Conservation (phyloP, 2,888 invertebrate species). For the Yponomeuta cagnagella region DNA sequence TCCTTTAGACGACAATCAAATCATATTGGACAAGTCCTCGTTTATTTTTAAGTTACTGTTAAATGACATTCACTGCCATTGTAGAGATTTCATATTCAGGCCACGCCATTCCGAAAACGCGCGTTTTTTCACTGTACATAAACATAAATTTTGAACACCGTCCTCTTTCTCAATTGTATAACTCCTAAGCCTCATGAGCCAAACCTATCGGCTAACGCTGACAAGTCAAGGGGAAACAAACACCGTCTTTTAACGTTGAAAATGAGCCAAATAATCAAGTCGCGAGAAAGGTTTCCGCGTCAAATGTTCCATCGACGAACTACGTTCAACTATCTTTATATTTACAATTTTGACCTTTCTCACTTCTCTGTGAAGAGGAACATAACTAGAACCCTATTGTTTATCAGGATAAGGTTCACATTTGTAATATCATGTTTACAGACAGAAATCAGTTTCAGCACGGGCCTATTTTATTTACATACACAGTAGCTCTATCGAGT, state of each 20-base stretch:
- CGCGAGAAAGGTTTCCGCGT: neutral
- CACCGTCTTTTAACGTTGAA: neutral
- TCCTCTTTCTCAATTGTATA: neutral
- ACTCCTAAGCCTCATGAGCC: neutral
- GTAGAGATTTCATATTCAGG: neutral
- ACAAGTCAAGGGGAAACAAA: neutral
- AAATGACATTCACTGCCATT: constrained; percentile 1
- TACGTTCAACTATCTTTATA: neutral
- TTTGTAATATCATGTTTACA: neutral
- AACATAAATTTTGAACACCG: neutral
- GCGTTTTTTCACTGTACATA: neutral
- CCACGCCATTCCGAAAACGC: neutral
- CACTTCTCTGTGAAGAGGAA: neutral
- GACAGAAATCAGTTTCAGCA: neutral
- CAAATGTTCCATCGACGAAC: neutral
- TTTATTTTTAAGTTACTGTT: neutral
- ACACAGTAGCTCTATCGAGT: neutral
- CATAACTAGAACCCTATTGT: neutral
- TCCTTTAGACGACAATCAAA: neutral
- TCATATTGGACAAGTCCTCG: neutral
- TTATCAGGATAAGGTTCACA: neutral
- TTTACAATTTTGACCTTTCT: neutral
- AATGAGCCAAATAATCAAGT: neutral
- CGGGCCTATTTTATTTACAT: neutral
- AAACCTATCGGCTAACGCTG: neutral